phyloP scores from a whole-genome alignment of 2,888 invertebrate species.

The Podotricha telesiphe region DNA sequence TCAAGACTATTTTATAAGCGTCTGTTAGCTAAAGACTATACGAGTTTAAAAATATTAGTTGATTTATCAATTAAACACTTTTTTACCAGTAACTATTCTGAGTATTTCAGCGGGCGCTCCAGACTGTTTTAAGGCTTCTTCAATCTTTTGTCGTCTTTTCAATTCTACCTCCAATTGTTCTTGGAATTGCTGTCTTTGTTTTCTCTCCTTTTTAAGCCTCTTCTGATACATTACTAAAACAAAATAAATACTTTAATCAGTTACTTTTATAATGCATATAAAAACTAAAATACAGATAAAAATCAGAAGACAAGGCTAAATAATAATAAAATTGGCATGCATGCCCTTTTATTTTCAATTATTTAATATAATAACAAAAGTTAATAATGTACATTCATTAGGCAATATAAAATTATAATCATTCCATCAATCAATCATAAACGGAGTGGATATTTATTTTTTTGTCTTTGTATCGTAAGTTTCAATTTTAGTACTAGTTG shows the following conservation, averaged over 20 bases:
- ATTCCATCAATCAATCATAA: too few relatives aligned
- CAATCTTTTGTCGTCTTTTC: conserved; percentile 90
- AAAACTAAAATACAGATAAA: too few relatives aligned
- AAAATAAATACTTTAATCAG: background rate
- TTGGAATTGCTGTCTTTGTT: conserved; percentile 91
- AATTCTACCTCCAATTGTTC: conserved; percentile 92
- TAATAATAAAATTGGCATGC: too few relatives aligned
- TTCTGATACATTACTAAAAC: conserved; percentile 92
- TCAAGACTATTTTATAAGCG: background rate
- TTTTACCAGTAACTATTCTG: conserved; percentile 90
- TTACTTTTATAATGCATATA: too few relatives aligned
- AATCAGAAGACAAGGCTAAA: too few relatives aligned
- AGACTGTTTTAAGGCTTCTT: conserved; percentile 90
- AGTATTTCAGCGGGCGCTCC: conserved; percentile 90
- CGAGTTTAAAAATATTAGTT: too few relatives aligned
- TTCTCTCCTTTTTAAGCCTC: conserved; percentile 93
- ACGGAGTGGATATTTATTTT: background rate
- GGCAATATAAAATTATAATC: too few relatives aligned
- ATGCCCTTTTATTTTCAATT: background rate
- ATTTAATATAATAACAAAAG: background rate
- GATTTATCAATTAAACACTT: background rate
- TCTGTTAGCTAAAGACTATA: background rate
- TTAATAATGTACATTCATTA: too few relatives aligned
- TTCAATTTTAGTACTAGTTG: background rate
- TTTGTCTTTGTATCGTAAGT: background rate